Conservation (phyloP, 1,140 invertebrate species). For the Zaprionus capensis region DNA sequence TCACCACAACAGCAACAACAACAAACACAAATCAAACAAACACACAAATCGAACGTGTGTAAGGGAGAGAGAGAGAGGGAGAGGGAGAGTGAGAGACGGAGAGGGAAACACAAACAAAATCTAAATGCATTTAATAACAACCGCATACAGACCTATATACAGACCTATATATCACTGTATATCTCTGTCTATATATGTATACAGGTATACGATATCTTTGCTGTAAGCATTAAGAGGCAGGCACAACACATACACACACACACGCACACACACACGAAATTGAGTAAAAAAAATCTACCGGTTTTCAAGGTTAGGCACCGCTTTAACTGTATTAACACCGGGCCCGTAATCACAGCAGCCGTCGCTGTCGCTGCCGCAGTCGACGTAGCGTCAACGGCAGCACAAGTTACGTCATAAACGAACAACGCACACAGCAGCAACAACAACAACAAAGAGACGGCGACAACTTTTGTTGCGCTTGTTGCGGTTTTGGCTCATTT, state of each 20-base stretch:
- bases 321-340: slow-evolving; percentile 82
- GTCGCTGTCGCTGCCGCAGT: slow-evolving; percentile 5
- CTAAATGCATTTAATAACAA: slow-evolving; percentile 22
- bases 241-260: slow-evolving; percentile 45
- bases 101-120: slow-evolving; percentile 38
- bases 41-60: slow-evolving; percentile 1
- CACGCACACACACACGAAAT: slow-evolving; percentile 55
- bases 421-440: slow-evolving; percentile 53
- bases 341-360: slow-evolving; percentile 77
- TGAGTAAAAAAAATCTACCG: slow-evolving; percentile 79
- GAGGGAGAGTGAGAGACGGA: not conserved
- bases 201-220: slow-evolving; percentile 17
- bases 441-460: slow-evolving; percentile 34
- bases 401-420: slow-evolving; percentile 74
- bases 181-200: slow-evolving; percentile 10
- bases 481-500: slow-evolving; percentile 75
- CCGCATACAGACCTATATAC: slow-evolving; percentile 6
- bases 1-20: slow-evolving; percentile 30
- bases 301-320: slow-evolving; percentile 82
- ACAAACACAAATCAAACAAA: slow-evolving; percentile 37
- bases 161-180: slow-evolving; percentile 1
- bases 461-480: slow-evolving; percentile 60
- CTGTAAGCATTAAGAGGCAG: slow-evolving; percentile 36
- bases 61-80: not conserved
- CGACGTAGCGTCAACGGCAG: slow-evolving; percentile 24